Evolutionary conservation across 2,797 vertebrate species (phyloP).

Genomic region (Graptemys geographica): DNA sequence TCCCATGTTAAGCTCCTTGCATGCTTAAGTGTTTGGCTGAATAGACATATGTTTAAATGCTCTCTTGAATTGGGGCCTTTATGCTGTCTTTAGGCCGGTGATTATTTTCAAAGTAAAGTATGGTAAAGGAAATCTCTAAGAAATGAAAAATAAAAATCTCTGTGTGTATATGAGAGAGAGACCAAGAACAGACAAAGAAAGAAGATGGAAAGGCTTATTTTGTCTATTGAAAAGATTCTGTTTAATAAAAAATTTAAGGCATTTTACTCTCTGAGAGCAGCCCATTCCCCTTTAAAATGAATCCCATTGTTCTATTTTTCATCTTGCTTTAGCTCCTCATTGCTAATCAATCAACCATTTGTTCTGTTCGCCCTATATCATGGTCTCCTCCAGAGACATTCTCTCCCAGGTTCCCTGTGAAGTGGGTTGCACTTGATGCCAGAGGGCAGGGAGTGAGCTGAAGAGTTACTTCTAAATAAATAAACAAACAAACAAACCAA

Average conservation of each 20-base stretch:
- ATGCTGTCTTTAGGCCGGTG: rapidly evolving
- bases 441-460: background rate
- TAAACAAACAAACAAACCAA: background rate
- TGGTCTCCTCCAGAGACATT: conserved; percentile 39
- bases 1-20: background rate
- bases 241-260: conserved; percentile 77
- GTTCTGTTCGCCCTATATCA: background rate
- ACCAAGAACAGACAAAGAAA: background rate
- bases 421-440: background rate
- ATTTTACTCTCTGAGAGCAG: conserved; percentile 54
- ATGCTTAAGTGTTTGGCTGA: background rate
- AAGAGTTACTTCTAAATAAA: conserved; percentile 44
- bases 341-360: conserved; percentile 41
- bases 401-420: conserved; percentile 14
- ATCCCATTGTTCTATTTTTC: conserved; percentile 40
- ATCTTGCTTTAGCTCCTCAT: conserved; percentile 28
- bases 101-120: background rate
- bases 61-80: background rate
- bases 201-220: conserved; percentile 40
- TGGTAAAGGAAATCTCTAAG: background rate
- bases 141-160: background rate
- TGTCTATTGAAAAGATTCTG: conserved; percentile 70
- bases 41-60: rapidly evolving
- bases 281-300: conserved; percentile 46
- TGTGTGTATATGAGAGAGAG: rapidly evolving